These are phyloP conservation scores for Amphiprion percula DNA, from an alignment of 2,113 vertebrate genomes.

Conservation along the genomic window DNA sequence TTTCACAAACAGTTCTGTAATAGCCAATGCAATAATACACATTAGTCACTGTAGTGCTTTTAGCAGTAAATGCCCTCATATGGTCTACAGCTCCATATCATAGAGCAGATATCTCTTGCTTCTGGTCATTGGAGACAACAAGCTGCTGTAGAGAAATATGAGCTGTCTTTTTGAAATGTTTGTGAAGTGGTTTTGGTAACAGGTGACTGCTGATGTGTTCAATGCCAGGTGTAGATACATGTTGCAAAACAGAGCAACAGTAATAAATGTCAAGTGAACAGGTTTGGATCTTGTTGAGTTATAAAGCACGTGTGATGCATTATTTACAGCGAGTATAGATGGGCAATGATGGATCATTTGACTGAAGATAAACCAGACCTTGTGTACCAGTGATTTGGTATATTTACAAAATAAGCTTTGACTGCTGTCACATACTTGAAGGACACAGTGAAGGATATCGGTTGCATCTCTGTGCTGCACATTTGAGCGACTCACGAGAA, in stretches of 20 bases:
- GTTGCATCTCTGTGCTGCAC: slow-evolving; percentile 48
- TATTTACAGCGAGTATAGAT: slow-evolving; percentile 32
- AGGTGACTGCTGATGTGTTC: slow-evolving; percentile 27
- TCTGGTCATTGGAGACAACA: background rate
- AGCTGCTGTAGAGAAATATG: slow-evolving; percentile 29
- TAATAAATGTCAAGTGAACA: slow-evolving; percentile 45
- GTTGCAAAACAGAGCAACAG: slow-evolving; percentile 20
- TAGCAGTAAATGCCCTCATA: background rate
- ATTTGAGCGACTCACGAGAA: slow-evolving; percentile 40
- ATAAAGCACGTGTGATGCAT: slow-evolving; percentile 32
- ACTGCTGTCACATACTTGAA: slow-evolving; percentile 26
- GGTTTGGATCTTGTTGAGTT: slow-evolving; percentile 42
- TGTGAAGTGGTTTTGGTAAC: slow-evolving; percentile 24
- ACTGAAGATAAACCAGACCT: slow-evolving; percentile 2
- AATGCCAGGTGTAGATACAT: background rate
- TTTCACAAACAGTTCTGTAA: background rate
- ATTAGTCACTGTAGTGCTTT: background rate
- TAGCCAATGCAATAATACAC: background rate
- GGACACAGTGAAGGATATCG: slow-evolving; percentile 69
- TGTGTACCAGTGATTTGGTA: background rate
- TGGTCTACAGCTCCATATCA: background rate
- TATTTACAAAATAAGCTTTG: slow-evolving; percentile 1
- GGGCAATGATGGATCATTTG: slow-evolving; percentile 48
- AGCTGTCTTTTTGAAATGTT: slow-evolving; percentile 28
- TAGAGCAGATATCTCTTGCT: background rate